Base-by-base conservation (phyloP, 2,888 invertebrate species). In the Helleia helle region DNA sequence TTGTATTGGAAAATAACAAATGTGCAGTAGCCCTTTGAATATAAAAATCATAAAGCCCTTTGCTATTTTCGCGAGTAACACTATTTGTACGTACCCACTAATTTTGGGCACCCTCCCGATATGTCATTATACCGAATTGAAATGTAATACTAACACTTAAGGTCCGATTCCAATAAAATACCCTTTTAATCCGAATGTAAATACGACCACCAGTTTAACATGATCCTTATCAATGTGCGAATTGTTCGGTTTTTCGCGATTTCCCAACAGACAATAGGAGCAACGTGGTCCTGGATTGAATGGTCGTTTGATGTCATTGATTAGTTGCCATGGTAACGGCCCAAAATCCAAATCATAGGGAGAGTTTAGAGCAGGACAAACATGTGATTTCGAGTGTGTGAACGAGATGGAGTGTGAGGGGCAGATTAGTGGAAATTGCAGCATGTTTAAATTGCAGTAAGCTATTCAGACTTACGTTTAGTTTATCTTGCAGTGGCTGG, bases 241-340 rank as follows among this genome's bases (percentile, higher is more conserved):
- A 46, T 50, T 45, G 46, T 47, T 50, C 44, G 40, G 42, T 38
- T 41, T 44, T 52, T 38, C 15, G 43, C 47, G 48, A 52, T 43
- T 41, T 47, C 45, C 40, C 27, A 38, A 39, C 22, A 22, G 4
- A 40, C 13, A 43, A 36, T 38, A 40, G 38, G 51, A 40, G 40
- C 43, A 49, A 25, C 44, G 54, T 46, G 60, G 79, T 22, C 13
- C 30, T n/a, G 13, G 11, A 38, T 18, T 28, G 27, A 18, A 18
- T 39, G 22, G 18, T n/a, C 12, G 38, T 12, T n/a, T 59, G 59
- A 55, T 58, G 53, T 59, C 62, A 68, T 77, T 73, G 65, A 64
- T 50, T 54, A 58, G 80, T 81, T 70, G 67, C 61, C 62, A 81
- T 81, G 60, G 71, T 50, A 61, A 84, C 80, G 60, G 56, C 58